Evolutionary conservation across 2,888 invertebrate species (phyloP), one percentile per base, ranked within the genome.

Genomic region (Raillietiella orientalis): DNA sequence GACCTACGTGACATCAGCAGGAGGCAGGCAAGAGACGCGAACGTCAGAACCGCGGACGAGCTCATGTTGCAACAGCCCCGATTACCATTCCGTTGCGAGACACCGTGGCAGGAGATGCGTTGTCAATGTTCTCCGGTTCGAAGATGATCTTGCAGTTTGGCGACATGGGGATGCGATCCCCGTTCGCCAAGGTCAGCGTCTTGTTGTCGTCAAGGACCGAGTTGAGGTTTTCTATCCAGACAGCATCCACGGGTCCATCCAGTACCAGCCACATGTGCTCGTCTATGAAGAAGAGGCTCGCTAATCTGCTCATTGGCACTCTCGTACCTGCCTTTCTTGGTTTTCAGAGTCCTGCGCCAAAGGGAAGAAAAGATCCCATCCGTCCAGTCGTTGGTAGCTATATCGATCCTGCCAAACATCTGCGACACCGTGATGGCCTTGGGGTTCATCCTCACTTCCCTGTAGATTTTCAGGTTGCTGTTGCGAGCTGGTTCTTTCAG

Each of bases 311-410:
- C 22, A 17, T 17, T 6, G n/a, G 19, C 6, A 17, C 6, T 17
- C 19, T 17, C 19, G 19, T 17, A 8, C 19, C 19, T 6, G 42
- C 62, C 67, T 34, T 66, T 62, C 49, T 75, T 84, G 2, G 71
- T 51, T 47, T 75, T 75, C 2, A 82, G 55, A 0, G 87, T 84
- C 49, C 84, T 79, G 20, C 87, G 57, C 90, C 87, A 90, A 0
- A 90, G 51, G 0, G 87, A 79, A 2, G 87, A 84, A 48, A 90
- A 90, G 39, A 90, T 84, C 4, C 90, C 90, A 44, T 90, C 87
- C 0, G 87, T 90, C 90, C 90, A 90, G 41, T 90, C 90, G 41
- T 90, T 90, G 2, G 87, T 90, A 3, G 87, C 84, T 1, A 90
- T 87, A 41, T 90, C 87, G 13, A 87, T 51, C 15, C 79, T 59